Base-by-base conservation (phyloP, 2,113 vertebrate species). In the Saccopteryx bilineata region DNA sequence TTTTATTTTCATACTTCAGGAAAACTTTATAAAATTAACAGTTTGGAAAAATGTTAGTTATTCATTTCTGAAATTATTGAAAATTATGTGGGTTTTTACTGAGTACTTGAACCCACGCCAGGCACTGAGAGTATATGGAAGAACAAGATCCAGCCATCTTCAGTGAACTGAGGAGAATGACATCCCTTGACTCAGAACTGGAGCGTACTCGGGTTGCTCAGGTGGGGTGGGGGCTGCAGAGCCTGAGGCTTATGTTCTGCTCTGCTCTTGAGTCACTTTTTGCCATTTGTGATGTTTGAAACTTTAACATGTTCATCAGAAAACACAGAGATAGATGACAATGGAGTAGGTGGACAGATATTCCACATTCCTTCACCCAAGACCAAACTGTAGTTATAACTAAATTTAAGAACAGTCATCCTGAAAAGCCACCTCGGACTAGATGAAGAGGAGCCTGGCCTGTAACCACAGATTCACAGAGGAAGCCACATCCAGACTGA, bases 11-110 rank as follows among this genome's bases (percentile, higher is more conserved):
- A n/a, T 52, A 81, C 69, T 68, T 74, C 13, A 95, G 79, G 88
- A 84, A 63, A 86, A 19, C 11, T 82, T 10, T 91, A 7, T 90
- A 54, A 83, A 90, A 26, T 83, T 79, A 88, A 33, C 50, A 96
- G 48, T 91, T 95, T 93, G 28, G 23, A 39, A 39, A 94, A 90
- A 83, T 54, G 50, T 81, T 80, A 83, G 46, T 69, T 75, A 18
- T 18, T 9, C 15, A 71, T 90, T 94, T 93, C 28, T 95, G 39
- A 87, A 92, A 13, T 95, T 81, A 66, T 17, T 92, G 46, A 75
- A 92, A 96, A 72, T 83, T 50, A 26, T 2, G 31, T 65, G 2
- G 2, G 26, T 26, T 14, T 61, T 82, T n/a, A 31, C 71, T 92
- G 26, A 83, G 66, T 46, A 61, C 5, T 81, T 82, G 83, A 39